A percentile compares a stretch with the other conserved stretches of the same genome.
Conservation (phyloP, 2,113 vertebrate genomes). For the Oxyura jamaicensis region DNA sequence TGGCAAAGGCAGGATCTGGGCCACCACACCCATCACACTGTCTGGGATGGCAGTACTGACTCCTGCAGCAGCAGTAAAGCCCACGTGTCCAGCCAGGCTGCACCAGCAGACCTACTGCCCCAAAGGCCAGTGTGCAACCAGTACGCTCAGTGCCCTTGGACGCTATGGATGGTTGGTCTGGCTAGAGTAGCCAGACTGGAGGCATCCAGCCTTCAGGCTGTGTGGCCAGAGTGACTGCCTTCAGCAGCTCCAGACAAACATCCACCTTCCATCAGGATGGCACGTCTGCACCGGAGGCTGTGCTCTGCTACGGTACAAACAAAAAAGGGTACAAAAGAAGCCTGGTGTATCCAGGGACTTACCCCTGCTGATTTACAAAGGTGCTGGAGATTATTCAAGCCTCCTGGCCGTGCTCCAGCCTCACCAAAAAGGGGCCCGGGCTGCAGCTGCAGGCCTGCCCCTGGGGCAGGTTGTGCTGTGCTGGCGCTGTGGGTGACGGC, state of each 20-base stretch:
- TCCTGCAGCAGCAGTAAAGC: not conserved
- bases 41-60: not conserved
- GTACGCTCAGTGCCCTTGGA: rapidly evolving
- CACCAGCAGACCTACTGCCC: not conserved
- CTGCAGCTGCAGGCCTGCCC: not conserved
- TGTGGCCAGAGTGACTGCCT: not conserved
- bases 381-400: not conserved
- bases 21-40: not conserved
- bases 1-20: not conserved
- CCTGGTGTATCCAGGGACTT: not conserved
- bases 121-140: not conserved
- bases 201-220: not conserved
- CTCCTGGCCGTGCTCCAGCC: not conserved
- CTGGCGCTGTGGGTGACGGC: not conserved
- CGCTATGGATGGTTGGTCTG: not conserved
- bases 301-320: not conserved
- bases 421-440: not conserved
- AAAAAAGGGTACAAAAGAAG: not conserved
- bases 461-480: not conserved
- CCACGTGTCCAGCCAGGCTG: not conserved
- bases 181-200: not conserved
- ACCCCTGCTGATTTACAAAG: not conserved
- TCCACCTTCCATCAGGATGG: not conserved
- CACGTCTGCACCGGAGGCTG: not conserved
- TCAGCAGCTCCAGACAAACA: not conserved